Conservation (phyloP, 2,113 vertebrate genomes). For the Mus spicilegus region DNA sequence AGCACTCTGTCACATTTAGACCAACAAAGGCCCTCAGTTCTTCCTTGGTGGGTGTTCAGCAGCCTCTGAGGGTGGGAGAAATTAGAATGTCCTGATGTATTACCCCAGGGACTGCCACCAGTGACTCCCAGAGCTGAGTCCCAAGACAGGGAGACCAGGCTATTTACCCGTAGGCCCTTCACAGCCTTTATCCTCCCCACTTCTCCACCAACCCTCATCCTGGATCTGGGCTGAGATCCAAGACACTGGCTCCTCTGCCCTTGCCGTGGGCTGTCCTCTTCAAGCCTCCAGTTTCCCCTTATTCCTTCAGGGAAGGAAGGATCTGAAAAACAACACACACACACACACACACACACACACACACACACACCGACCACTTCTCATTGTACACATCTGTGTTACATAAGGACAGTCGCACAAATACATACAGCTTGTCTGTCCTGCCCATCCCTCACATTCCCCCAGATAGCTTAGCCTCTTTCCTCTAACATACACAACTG, state of each 20-base stretch:
- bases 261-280: not conserved
- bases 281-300: not conserved
- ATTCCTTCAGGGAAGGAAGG: not conserved
- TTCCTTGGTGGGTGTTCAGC: constrained; percentile 45
- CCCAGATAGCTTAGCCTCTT: not conserved
- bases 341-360: not conserved
- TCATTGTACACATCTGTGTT: no score
- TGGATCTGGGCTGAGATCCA: not conserved
- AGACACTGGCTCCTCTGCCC: not conserved
- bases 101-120: not conserved
- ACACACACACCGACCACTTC: not conserved
- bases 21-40: constrained; percentile 52
- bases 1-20: not conserved
- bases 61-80: not conserved
- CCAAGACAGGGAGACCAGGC: rapidly evolving
- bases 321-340: not conserved
- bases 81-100: not conserved
- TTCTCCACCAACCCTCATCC: not conserved
- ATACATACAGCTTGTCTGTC: not conserved
- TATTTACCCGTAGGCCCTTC: rapidly evolving
- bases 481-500: no score
- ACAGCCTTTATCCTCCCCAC: not conserved
- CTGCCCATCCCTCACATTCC: no score
- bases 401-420: not conserved
- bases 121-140: not conserved